These are phyloP conservation scores for Diplolepis rosae DNA, from an alignment of 2,888 invertebrate species.

Conservation along the genomic window DNA sequence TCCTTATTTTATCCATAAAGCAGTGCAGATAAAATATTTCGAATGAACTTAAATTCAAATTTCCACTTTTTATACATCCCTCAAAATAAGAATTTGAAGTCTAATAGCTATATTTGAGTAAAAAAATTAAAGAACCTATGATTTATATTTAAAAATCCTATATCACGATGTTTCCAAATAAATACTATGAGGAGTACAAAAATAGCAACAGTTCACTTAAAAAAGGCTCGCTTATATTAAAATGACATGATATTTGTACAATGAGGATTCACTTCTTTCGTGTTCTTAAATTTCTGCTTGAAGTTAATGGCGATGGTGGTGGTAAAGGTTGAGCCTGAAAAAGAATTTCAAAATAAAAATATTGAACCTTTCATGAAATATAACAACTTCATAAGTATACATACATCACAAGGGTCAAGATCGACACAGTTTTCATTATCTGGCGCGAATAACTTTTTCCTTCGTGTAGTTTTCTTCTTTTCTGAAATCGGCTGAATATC, in stretches of 20 bases:
- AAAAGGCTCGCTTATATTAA: not conserved
- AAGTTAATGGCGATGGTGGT: constrained; percentile 40
- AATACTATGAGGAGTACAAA: not conserved
- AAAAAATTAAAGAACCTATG: not conserved
- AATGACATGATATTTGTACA: not conserved
- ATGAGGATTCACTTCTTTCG: constrained; percentile 42
- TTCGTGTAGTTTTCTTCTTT: constrained; percentile 51
- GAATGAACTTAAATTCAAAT: no score
- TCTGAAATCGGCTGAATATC: constrained; percentile 40
- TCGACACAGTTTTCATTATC: constrained; percentile 58
- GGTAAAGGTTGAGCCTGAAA: constrained; percentile 44
- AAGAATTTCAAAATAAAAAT: constrained; percentile 21
- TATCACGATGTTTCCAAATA: not conserved
- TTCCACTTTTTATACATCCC: not conserved
- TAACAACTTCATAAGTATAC: not conserved
- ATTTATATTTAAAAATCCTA: not conserved
- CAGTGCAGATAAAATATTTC: no score
- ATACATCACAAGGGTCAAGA: constrained; percentile 56
- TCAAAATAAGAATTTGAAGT: not conserved
- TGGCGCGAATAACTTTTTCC: constrained; percentile 57
- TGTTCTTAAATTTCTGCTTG: constrained; percentile 50
- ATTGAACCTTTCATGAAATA: not conserved
- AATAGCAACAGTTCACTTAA: not conserved
- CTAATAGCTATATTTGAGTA: not conserved
- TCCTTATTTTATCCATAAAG: no score